A percentile compares a stretch with the other conserved stretches of the same genome.
Conservation (phyloP, 2,888 invertebrate species). For the Nasonia oneida region DNA sequence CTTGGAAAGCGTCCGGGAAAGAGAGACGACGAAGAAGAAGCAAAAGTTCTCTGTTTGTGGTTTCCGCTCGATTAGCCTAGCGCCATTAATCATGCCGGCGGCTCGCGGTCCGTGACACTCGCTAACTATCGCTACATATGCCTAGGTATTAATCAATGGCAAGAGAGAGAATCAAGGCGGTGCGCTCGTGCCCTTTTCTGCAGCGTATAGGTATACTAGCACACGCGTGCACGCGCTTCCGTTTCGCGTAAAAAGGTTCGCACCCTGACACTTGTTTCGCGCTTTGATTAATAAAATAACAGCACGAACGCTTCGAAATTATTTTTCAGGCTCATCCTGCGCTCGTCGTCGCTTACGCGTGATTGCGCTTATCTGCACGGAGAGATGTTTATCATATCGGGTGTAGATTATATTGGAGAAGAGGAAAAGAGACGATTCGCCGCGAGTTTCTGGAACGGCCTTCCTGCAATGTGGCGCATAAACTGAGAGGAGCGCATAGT, state of each 20-base stretch:
- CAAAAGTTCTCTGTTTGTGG: conserved; percentile 29
- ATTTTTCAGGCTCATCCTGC: background rate
- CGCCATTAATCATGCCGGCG: conserved; percentile 68
- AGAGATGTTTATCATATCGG: conserved; percentile 51
- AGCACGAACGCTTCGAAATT: conserved; percentile 16
- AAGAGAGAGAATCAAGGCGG: conserved; percentile 56
- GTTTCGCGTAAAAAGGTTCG: background rate
- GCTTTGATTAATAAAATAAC: conserved; percentile 60
- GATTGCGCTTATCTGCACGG: conserved; percentile 45
- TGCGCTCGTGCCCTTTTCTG: conserved; percentile 4
- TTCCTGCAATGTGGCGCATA: background rate
- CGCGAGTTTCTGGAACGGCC: conserved; percentile 20
- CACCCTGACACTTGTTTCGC: conserved; percentile 45
- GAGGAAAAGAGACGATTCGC: conserved; percentile 16
- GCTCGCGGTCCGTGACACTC: conserved; percentile 66
- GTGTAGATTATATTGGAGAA: background rate
- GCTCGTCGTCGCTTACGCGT: conserved; percentile 2
- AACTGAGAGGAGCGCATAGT: background rate
- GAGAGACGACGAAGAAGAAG: conserved; percentile 5
- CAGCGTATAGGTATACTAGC: background rate
- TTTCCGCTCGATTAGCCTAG: conserved; percentile 60
- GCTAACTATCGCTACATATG: conserved; percentile 65
- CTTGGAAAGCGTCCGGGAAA: conserved; percentile 19
- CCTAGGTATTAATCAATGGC: conserved; percentile 66
- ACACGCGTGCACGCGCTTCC: background rate